Evolutionary conservation across 2,797 vertebrate genomes (phyloP).

Genomic region (Esox masquinongy): DNA sequence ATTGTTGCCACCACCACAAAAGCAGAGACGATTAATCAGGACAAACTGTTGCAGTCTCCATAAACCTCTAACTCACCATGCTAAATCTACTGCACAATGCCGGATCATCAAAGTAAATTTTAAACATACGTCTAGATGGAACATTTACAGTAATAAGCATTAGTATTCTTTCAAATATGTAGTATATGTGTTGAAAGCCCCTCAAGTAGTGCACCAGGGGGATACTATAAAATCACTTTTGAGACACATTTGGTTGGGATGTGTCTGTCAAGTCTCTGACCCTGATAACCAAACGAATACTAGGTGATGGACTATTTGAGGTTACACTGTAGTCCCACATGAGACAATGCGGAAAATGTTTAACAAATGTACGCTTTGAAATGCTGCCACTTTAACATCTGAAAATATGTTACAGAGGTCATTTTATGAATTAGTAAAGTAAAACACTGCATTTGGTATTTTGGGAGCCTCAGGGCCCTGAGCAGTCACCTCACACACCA

Average conservation of each 20-base stretch:
- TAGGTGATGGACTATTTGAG: constrained; percentile 4
- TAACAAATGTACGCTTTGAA: constrained; percentile 32
- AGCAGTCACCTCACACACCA: constrained; percentile 9
- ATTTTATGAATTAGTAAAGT: constrained; percentile 4
- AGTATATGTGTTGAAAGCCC: constrained; percentile 44
- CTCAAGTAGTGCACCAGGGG: constrained; percentile 53
- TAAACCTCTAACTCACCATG: not conserved
- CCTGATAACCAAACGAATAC: constrained; percentile 2
- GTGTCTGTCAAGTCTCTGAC: constrained; percentile 28
- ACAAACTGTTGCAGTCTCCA: not conserved
- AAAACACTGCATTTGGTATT: constrained; percentile 29
- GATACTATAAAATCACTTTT: constrained; percentile 48
- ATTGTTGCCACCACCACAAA: constrained; percentile 17
- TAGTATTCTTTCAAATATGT: constrained; percentile 37
- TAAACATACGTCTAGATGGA: constrained; percentile 20
- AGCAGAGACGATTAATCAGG: constrained; percentile 13
- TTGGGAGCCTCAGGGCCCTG: constrained; percentile 7
- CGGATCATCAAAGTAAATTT: constrained; percentile 30
- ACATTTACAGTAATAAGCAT: constrained; percentile 38
- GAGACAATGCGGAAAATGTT: constrained; percentile 15
- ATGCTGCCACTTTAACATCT: constrained; percentile 36
- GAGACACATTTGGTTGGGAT: constrained; percentile 42
- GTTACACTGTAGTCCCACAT: constrained; percentile 8
- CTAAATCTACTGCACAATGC: not conserved
- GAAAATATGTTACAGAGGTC: constrained; percentile 37